Evolutionary conservation across 1,140 invertebrate species (phyloP).

Genomic region (Euura lappo): DNA sequence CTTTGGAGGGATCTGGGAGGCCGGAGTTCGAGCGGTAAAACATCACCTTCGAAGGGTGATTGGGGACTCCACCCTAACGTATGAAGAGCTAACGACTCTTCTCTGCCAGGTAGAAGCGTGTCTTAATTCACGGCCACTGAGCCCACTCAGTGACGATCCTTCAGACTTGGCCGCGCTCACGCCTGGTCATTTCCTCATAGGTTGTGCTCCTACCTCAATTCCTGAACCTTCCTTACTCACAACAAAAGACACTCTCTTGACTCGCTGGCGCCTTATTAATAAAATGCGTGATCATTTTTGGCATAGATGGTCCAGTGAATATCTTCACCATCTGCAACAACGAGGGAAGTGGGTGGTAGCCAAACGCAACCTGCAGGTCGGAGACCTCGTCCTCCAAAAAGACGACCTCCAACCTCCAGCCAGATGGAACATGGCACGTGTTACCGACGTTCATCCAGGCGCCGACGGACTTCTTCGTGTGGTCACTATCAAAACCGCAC

Average conservation of each 20-base stretch:
- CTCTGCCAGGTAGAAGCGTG: constrained; percentile 23
- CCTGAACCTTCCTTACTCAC: background rate
- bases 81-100: constrained; percentile 25
- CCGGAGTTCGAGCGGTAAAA: background rate
- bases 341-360: too few relatives aligned
- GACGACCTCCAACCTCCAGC: constrained; percentile 31
- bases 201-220: background rate
- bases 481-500: too few relatives aligned
- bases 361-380: too few relatives aligned
- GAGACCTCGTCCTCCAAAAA: constrained; percentile 19
- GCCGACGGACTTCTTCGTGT: too few relatives aligned
- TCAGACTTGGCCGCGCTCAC: constrained; percentile 22
- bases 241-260: background rate
- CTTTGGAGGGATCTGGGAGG: background rate
- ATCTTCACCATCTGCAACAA: constrained; percentile 21
- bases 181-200: constrained; percentile 26
- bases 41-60: background rate
- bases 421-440: constrained; percentile 41
- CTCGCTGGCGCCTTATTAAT: background rate
- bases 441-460: constrained; percentile 11
- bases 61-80: constrained; percentile 15
- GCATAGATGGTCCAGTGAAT: constrained; percentile 33
- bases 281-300: constrained; percentile 35
- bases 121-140: constrained; percentile 29
- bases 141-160: constrained; percentile 25